Base-by-base conservation (phyloP, 1,140 invertebrate species). In the Polypedilum pembai region DNA sequence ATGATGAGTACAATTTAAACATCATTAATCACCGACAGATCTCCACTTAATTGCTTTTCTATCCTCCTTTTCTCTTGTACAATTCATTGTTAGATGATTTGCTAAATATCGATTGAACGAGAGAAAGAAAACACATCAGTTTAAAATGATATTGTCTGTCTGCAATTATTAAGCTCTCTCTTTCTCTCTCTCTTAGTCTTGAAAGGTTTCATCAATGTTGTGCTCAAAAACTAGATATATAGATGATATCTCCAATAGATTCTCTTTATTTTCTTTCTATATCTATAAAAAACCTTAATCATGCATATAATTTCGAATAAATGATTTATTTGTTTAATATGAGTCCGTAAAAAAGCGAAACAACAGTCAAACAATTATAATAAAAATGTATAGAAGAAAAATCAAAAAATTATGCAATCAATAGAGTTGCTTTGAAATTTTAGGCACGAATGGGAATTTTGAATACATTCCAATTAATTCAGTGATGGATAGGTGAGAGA, bases 21-120 rank as follows among this genome's bases (percentile, higher is more conserved):
- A 24, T 33, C 21, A 73, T 40, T 73, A 40, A 24, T 73, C 72
- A 73, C n/a, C 72, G 40, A 24, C n/a, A 69, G 72, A 73, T 73
- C 33, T 73, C 8, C 7, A n/a, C 15, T 40, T n/a, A 73, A 40
- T 73, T 40, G 72, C 72, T 40, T 40, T 56, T 56, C 45, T n/a
- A n/a, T 56, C 45, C 45, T 56, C n/a, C 45, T 56, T 56, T 56
- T 56, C 45, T 56, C n/a, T 12, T 56, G 45, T 56, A 56, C 45
- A 56, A 56, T 33, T 33, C 45, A 56, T 56, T 56, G 45, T n/a
- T 56, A 56, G 45, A 56, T 56, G 45, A 56, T 56, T 56, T 56
- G 45, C 45, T 56, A 56, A 56, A 56, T 56, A 12, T 15, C n/a
- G 24, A 33, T 33, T 33, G 24, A 33, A 33, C 24, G 24, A 33